A percentile compares a stretch with the other conserved stretches of the same genome.
Evolutionary conservation across 2,113 vertebrate genomes (phyloP).

Genomic region (Daphoenositta chrysoptera): DNA sequence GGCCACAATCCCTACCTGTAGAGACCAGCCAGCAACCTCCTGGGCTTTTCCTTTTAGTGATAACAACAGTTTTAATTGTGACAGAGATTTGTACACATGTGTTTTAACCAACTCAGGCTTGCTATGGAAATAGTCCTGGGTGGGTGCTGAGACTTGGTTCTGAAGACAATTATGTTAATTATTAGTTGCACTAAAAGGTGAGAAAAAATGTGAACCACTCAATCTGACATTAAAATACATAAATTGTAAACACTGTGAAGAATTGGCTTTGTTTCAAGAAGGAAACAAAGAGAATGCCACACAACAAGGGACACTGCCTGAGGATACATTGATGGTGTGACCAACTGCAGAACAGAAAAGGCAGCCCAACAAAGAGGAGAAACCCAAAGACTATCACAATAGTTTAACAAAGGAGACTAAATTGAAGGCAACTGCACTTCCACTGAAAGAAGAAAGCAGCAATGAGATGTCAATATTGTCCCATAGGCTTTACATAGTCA

Average conservation of each 20-base stretch:
- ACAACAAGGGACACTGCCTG: not conserved
- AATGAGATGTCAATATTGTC: not conserved
- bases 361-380: not conserved
- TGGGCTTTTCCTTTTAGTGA: not conserved
- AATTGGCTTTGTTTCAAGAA: fast-evolving
- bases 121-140: not conserved
- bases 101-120: not conserved
- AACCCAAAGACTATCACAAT: not conserved
- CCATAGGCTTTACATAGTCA: not conserved
- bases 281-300: not conserved
- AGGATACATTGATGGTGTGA: fast-evolving
- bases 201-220: not conserved
- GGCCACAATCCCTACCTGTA: fast-evolving
- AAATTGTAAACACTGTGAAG: not conserved
- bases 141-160: not conserved
- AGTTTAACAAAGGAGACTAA: not conserved
- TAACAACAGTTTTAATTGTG: not conserved
- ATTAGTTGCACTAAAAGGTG: not conserved
- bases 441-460: not conserved
- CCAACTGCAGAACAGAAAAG: not conserved
- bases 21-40: not conserved
- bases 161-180: not conserved
- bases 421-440: not conserved
- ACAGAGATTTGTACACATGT: not conserved
- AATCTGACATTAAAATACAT: not conserved